Evolutionary conservation across 2,113 vertebrate genomes (phyloP).

Genomic region (Ictalurus furcatus): DNA sequence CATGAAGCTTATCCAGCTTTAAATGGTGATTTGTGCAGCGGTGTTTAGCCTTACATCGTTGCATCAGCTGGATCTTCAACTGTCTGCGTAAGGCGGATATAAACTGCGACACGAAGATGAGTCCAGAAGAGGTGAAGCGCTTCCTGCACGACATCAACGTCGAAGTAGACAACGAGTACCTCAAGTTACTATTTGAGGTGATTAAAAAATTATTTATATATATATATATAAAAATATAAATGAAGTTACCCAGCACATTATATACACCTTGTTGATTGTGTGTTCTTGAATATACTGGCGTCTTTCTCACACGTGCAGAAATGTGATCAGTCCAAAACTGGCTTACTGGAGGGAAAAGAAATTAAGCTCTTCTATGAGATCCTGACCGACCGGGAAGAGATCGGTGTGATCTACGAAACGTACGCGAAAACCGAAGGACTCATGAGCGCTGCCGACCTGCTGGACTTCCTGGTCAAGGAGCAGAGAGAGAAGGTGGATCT

Average conservation of each 20-base stretch:
- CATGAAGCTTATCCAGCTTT: background rate
- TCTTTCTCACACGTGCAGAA: constrained; percentile 69
- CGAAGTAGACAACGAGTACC: constrained; percentile 83
- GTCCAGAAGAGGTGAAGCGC: constrained; percentile 83
- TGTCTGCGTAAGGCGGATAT: constrained; percentile 90
- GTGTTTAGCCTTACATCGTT: constrained; percentile 72
- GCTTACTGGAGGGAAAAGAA: constrained; percentile 84
- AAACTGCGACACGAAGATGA: constrained; percentile 91
- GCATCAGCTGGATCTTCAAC: constrained; percentile 88
- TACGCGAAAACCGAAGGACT: constrained; percentile 69
- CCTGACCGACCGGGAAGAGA: constrained; percentile 85
- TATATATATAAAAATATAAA: too few species aligned
- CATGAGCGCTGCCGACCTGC: constrained; percentile 81
- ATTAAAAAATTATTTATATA: background rate
- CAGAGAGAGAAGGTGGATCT: constrained; percentile 78
- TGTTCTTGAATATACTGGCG: background rate
- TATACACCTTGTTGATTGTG: background rate
- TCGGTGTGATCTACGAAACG: constrained; percentile 76
- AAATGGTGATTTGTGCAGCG: background rate
- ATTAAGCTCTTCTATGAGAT: constrained; percentile 88
- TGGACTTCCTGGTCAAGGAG: constrained; percentile 79
- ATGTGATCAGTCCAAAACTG: constrained; percentile 86
- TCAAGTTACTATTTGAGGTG: constrained; percentile 87
- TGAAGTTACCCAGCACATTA: background rate
- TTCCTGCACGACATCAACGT: constrained; percentile 91